Evolutionary conservation across 2,888 invertebrate genomes (phyloP), one percentile per base, ranked within the genome.

Genomic region (Drosophila paramelanica): DNA sequence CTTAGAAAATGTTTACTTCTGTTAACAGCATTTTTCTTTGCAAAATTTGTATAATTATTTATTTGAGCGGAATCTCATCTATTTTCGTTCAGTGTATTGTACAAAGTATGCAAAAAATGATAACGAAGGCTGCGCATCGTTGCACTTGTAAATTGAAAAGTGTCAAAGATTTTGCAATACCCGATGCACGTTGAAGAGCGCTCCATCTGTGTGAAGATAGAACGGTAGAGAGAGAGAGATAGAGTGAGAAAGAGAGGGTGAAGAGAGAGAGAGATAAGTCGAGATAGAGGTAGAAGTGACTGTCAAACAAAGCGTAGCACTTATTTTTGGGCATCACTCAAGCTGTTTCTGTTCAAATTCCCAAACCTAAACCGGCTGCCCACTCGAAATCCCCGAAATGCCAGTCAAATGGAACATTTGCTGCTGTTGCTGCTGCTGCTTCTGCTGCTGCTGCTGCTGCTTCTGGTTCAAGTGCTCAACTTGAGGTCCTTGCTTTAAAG

Each of bases 61-160:
- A 8, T 31, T 36, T 13, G 11, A 36, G 5, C 5, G 36, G 5
- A 36, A 36, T 13, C 27, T 8, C 27, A 13, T 13, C 3, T 45
- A 1, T 41, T 67, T 64, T 72, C 20, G 51, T 42, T 5, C 45
- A 58, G 76, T 74, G 76, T 61, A 62, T 23, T 42, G 5, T 10
- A 25, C 3, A 41, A 13, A 38, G 14, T 17, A 73, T 42, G 41
- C 39, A 52, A 56, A 57, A 64, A 60, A 42, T 55, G 43, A 65
- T 60, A 74, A 46, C 47, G 51, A 53, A 27, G 39, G 53, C 33
- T 67, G 42, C 61, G 72, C 76, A 25, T 76, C 67, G 72, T 46
- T 75, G 77, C 74, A 71, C 67, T 71, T 76, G 77, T 59, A 75
- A 75, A 75, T 75, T 67, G 74, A 75, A 75, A 75, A 71, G 58